A percentile compares a stretch with the other conserved stretches of the same genome.
Conservation (phyloP, 2,888 invertebrate species). For the Cataglyphis cursor region DNA sequence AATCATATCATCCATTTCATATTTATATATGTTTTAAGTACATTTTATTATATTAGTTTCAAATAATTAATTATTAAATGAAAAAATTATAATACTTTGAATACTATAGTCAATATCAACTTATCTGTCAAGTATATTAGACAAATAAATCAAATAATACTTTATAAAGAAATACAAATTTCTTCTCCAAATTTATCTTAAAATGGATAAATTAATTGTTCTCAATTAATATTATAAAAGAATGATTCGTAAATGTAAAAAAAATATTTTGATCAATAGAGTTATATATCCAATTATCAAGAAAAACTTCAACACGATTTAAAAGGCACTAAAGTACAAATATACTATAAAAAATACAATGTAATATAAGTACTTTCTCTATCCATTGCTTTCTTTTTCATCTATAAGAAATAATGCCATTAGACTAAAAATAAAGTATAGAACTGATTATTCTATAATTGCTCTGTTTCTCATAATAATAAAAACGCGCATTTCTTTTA, state of each 20-base stretch:
- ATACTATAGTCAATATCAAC: conserved; percentile 74
- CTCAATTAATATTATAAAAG: neutral
- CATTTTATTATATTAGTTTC: conserved; percentile 77
- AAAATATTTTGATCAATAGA: neutral
- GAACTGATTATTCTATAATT: neutral
- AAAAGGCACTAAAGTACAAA: conserved; percentile 56
- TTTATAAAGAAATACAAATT: neutral
- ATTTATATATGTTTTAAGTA: conserved; percentile 58
- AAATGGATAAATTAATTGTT: neutral
- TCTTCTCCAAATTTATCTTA: neutral
- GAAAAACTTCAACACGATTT: neutral
- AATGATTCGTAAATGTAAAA: neutral
- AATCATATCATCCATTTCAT: neutral
- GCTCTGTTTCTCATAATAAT: neutral
- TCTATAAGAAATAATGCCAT: neutral
- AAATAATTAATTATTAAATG: conserved; percentile 79
- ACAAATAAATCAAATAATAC: conserved; percentile 1
- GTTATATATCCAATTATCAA: neutral
- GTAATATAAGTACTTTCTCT: conserved; percentile 1
- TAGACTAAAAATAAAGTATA: neutral
- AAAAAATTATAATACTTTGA: conserved; percentile 75
- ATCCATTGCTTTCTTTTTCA: conserved; percentile 20
- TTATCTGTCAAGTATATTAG: neutral
- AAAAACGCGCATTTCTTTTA: neutral
- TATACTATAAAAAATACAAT: conserved; percentile 53